These are phyloP conservation scores for Brachionus manjavacas DNA, from an alignment of 1,140 invertebrate genomes.

Conservation along the genomic window DNA sequence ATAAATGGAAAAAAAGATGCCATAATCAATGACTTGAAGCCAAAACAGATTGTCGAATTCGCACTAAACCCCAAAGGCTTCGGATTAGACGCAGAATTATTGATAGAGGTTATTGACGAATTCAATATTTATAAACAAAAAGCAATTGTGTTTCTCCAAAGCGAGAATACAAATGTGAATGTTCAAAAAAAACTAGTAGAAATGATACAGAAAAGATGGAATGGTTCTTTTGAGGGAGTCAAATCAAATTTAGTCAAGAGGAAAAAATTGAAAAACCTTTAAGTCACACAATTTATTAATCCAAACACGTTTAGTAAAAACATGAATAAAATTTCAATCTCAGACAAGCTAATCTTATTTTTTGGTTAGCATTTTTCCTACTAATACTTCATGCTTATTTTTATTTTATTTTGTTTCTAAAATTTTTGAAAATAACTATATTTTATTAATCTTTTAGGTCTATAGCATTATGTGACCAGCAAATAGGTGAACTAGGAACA, in stretches of 20 bases:
- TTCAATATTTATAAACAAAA: background rate
- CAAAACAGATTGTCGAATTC: background rate
- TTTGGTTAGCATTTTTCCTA: background rate
- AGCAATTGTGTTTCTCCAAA: background rate
- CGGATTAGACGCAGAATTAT: background rate
- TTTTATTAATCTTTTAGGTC: too few species aligned
- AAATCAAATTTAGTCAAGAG: constrained; percentile 9
- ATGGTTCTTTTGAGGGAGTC: background rate
- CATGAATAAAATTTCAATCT: background rate
- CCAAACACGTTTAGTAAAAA: too few species aligned
- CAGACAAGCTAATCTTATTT: background rate
- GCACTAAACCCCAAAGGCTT: background rate
- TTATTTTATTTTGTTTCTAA: too few species aligned
- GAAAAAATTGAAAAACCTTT: background rate
- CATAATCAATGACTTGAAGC: background rate
- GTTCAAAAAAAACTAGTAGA: background rate
- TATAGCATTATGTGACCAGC: background rate
- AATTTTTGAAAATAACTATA: too few species aligned
- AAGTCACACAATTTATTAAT: background rate
- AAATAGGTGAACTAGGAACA: background rate
- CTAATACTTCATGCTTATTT: background rate
- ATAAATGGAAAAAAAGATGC: background rate
- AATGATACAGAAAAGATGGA: constrained; percentile 4
- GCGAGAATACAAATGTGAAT: background rate
- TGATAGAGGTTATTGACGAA: background rate